Evolutionary conservation across 2,888 invertebrate species (phyloP).

Genomic region (Drosophila neoperkinsi): DNA sequence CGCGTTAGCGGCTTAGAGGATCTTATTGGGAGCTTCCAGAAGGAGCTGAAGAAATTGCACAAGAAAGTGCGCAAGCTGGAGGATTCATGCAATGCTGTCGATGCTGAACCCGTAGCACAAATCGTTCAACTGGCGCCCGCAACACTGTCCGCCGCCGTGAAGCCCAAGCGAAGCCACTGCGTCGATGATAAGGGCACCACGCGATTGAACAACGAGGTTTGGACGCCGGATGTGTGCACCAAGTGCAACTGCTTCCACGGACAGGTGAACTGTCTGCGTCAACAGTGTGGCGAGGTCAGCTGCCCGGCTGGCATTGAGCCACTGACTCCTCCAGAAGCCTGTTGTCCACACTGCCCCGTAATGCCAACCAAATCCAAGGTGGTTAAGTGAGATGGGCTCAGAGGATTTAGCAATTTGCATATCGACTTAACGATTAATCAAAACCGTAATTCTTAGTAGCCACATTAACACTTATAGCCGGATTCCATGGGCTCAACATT

Average conservation of each 20-base stretch:
- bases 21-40: constrained; percentile 86
- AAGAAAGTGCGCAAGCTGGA: constrained; percentile 85
- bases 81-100: constrained; percentile 82
- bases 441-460: constrained; percentile 67
- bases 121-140: constrained; percentile 55
- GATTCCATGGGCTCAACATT: constrained; percentile 20
- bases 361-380: constrained; percentile 32
- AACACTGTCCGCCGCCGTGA: constrained; percentile 32
- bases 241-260: constrained; percentile 86
- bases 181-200: constrained; percentile 84
- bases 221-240: constrained; percentile 86
- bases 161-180: constrained; percentile 82
- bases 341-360: constrained; percentile 85
- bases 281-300: constrained; percentile 84
- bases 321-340: constrained; percentile 83
- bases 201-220: constrained; percentile 85
- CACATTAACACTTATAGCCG: constrained; percentile 43
- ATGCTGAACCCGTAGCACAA: constrained; percentile 67
- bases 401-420: constrained; percentile 50
- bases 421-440: constrained; percentile 69
- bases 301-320: constrained; percentile 83
- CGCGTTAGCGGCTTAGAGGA: constrained; percentile 86
- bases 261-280: constrained; percentile 85
- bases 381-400: constrained; percentile 32
- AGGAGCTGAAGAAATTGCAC: constrained; percentile 86